phyloP scores from a whole-genome alignment of 2,797 vertebrate species.

The Hippocampus kuda region DNA sequence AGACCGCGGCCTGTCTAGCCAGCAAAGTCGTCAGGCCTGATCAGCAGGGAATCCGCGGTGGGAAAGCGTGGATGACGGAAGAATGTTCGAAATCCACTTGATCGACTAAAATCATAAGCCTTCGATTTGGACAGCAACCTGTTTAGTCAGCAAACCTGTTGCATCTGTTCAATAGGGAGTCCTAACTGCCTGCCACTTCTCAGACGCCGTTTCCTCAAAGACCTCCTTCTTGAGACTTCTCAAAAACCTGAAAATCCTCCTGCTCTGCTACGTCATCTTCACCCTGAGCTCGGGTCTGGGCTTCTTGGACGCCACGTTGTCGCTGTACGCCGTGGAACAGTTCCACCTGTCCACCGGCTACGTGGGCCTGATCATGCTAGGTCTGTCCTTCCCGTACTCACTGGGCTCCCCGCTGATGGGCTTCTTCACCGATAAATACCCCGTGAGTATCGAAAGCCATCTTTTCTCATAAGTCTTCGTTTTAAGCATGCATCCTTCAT shows the following conservation, averaged over 20 bases:
- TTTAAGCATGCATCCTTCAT: background rate
- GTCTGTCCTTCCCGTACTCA: conserved; percentile 78
- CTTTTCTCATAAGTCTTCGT: background rate
- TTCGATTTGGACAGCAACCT: background rate
- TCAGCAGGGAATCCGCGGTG: no score
- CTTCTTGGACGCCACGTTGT: conserved; percentile 87
- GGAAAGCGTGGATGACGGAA: no score
- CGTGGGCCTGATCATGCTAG: conserved; percentile 86
- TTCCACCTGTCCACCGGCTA: conserved; percentile 75
- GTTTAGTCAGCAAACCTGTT: background rate
- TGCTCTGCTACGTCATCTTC: conserved; percentile 74
- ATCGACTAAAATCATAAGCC: background rate
- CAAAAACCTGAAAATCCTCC: conserved; percentile 65
- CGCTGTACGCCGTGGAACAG: conserved; percentile 80
- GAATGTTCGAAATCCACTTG: no score
- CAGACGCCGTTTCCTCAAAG: conserved; percentile 70
- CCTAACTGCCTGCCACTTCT: background rate
- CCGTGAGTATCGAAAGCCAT: conserved; percentile 65
- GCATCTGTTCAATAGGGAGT: background rate
- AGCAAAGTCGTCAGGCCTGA: no score
- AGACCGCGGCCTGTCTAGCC: no score
- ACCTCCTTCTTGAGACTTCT: conserved; percentile 80
- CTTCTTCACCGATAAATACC: conserved; percentile 78
- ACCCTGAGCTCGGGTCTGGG: conserved; percentile 78
- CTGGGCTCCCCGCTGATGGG: conserved; percentile 82